Evolutionary conservation across 2,888 invertebrate species (phyloP).

Genomic region (Mesorhabditis sp.): DNA sequence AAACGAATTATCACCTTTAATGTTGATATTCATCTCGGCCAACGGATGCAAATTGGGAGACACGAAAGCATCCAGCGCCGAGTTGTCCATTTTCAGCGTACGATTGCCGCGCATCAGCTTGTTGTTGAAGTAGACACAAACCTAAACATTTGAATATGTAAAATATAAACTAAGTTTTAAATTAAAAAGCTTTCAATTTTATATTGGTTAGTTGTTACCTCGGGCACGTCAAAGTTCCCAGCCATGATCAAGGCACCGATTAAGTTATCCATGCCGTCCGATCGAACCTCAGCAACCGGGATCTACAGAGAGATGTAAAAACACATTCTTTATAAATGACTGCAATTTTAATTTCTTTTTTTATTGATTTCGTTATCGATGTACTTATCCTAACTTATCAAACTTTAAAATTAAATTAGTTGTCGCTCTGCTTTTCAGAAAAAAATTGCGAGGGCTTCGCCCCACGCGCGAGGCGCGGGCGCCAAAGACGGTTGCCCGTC

Average conservation of each 20-base stretch:
- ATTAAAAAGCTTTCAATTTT: conserved; percentile 3
- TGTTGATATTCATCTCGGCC: conserved; percentile 77
- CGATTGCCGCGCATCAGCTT: conserved; percentile 84
- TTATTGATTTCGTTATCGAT: not conserved
- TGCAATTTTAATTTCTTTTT: not conserved
- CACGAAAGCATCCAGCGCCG: conserved; percentile 75
- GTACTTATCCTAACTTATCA: not conserved
- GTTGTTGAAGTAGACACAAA: conserved; percentile 79
- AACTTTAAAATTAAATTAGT: not conserved
- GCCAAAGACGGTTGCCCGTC: too few species aligned
- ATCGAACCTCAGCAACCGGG: conserved; percentile 86
- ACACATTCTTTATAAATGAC: not conserved
- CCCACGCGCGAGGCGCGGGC: too few species aligned
- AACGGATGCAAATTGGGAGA: conserved; percentile 82
- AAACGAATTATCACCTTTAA: conserved; percentile 65
- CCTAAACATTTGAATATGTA: conserved; percentile 40
- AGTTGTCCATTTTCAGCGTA: conserved; percentile 71
- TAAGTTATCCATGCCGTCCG: conserved; percentile 89
- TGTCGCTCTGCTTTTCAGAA: not conserved
- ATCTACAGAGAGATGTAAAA: conserved; percentile 29
- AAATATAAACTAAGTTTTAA: not conserved
- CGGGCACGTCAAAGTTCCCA: conserved; percentile 82
- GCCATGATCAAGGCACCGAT: conserved; percentile 83
- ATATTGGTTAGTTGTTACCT: conserved; percentile 66
- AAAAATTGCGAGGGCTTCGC: too few species aligned